These are phyloP conservation scores for Actenoides hombroni DNA, from an alignment of 2,113 vertebrate species.

Conservation along the genomic window DNA sequence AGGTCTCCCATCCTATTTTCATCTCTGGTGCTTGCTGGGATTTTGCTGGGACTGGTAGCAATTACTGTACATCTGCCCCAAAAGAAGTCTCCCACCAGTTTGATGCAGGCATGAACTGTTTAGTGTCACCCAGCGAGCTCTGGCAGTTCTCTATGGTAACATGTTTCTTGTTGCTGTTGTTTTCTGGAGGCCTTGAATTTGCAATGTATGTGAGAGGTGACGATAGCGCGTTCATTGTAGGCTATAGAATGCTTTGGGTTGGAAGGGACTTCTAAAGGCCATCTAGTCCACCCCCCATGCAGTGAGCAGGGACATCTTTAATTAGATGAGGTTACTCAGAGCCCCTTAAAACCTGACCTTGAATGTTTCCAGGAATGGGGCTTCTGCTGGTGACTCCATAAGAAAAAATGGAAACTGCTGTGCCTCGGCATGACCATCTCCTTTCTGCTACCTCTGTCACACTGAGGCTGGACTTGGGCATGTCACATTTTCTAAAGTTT, in stretches of 20 bases:
- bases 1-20: neutral
- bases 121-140: neutral
- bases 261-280: neutral
- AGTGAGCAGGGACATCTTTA: neutral
- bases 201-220: neutral
- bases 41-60: neutral
- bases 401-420: neutral
- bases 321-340: neutral
- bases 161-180: neutral
- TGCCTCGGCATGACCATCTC: neutral
- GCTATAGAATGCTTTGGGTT: neutral
- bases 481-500: neutral
- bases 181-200: neutral
- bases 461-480: neutral
- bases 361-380: neutral
- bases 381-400: neutral
- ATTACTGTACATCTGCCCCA: neutral
- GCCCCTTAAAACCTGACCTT: neutral
- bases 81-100: neutral
- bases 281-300: neutral
- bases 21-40: neutral
- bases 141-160: neutral
- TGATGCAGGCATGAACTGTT: neutral
- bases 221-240: rapidly evolving
- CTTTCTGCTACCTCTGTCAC: neutral